Conservation (phyloP, 2,888 invertebrate genomes). For the Nezara viridula region DNA sequence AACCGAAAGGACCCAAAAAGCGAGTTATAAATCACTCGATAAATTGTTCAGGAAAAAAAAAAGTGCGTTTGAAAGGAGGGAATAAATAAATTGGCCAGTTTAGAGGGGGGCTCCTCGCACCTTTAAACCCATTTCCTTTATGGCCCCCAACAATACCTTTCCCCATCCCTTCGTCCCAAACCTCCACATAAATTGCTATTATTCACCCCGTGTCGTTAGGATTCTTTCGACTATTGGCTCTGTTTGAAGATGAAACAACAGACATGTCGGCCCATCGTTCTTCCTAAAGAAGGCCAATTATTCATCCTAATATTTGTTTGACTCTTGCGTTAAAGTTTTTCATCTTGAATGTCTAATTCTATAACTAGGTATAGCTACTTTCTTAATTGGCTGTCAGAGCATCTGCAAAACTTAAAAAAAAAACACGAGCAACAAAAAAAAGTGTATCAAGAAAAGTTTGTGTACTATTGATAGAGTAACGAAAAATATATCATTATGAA, state of each 20-base stretch:
- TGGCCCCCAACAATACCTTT: not conserved
- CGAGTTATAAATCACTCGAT: slow-evolving; percentile 7
- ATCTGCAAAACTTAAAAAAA: not conserved
- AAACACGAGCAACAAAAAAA: no score
- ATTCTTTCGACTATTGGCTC: not conserved
- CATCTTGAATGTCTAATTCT: no score
- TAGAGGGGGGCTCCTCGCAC: not conserved
- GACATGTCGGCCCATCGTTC: not conserved
- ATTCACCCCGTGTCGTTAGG: not conserved
- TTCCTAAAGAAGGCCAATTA: not conserved
- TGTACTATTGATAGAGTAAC: no score
- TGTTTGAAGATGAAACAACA: not conserved
- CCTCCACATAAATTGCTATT: not conserved
- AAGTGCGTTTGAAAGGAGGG: slow-evolving; percentile 37
- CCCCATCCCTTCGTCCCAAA: not conserved
- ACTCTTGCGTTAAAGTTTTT: no score
- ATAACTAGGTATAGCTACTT: not conserved
- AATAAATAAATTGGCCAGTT: slow-evolving; percentile 8
- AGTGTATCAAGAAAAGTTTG: no score
- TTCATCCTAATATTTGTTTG: not conserved
- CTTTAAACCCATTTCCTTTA: slow-evolving; percentile 26
- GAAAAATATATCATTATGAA: no score
- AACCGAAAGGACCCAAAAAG: not conserved
- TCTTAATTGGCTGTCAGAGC: not conserved
- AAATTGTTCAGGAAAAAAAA: slow-evolving; percentile 34